Conservation (phyloP, 1,140 invertebrate species). For the Reticulitermes speratus region DNA sequence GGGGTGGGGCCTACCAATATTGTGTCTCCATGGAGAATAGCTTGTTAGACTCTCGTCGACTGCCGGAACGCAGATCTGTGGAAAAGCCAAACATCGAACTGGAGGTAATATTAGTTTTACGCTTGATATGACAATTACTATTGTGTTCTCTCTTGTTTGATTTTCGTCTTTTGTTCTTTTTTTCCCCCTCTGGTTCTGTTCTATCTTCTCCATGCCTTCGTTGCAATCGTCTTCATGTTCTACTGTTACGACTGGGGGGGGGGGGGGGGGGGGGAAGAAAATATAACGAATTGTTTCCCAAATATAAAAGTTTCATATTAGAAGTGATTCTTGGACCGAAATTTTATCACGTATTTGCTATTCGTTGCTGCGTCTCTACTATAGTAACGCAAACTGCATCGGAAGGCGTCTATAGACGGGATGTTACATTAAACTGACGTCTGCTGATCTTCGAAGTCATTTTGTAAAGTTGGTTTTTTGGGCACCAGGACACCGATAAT, state of each 20-base stretch:
- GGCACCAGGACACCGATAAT: no score
- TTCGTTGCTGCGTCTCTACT: neutral
- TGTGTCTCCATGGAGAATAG: neutral
- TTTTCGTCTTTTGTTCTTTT: neutral
- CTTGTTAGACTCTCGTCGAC: neutral
- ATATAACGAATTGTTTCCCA: neutral
- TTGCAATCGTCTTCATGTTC: neutral
- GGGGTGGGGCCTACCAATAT: neutral
- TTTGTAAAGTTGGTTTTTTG: no score
- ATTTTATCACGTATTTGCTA: neutral
- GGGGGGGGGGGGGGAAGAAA: no score
- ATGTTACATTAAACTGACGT: neutral
- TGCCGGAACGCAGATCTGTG: neutral
- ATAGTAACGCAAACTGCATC: neutral
- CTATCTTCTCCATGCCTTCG: neutral
- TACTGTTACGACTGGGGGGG: neutral
- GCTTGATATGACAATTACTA: neutral
- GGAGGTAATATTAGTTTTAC: neutral
- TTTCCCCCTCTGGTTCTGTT: neutral
- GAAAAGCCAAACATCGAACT: conserved; percentile 12
- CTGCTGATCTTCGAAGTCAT: no score
- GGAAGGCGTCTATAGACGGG: neutral
- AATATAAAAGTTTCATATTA: neutral
- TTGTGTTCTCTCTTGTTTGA: conserved; percentile 9
- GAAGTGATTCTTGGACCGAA: neutral